Evolutionary conservation across 2,797 vertebrate genomes (phyloP).

Genomic region (Scyliorhinus canicula): DNA sequence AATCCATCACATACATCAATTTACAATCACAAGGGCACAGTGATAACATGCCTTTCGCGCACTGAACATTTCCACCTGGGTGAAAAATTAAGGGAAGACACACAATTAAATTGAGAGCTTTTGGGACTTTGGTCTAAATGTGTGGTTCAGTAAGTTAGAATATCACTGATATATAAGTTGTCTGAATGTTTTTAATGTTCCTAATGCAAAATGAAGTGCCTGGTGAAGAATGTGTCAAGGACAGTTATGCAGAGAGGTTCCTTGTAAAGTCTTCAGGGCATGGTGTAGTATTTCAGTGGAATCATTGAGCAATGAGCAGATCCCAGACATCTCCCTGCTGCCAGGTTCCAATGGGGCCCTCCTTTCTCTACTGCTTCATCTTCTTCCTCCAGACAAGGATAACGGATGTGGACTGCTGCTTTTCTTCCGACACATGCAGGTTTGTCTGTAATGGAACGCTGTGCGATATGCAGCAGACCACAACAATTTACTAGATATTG

Average conservation of each 20-base stretch:
- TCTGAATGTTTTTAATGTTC: no score
- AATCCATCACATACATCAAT: not conserved
- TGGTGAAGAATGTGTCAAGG: no score
- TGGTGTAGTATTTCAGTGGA: not conserved
- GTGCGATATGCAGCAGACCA: not conserved
- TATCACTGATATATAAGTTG: no score
- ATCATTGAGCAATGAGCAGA: not conserved
- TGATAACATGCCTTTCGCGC: not conserved
- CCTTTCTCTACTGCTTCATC: not conserved
- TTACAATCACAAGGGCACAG: not conserved
- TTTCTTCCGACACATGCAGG: not conserved
- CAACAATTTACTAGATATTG: not conserved
- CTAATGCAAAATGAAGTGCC: no score
- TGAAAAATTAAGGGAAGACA: no score
- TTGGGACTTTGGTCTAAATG: no score
- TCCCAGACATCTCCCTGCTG: not conserved
- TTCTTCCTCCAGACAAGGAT: not conserved
- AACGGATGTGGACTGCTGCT: not conserved
- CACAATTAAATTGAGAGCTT: no score
- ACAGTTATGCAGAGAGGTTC: not conserved
- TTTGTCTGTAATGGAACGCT: not conserved
- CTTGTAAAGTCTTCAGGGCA: not conserved
- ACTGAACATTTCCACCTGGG: not conserved
- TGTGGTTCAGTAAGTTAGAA: no score
- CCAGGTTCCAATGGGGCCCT: not conserved